A percentile compares a stretch with the other conserved stretches of the same genome.
phyloP scores from a whole-genome alignment of 2,888 invertebrate genomes.

The Stomorhina lunata region DNA sequence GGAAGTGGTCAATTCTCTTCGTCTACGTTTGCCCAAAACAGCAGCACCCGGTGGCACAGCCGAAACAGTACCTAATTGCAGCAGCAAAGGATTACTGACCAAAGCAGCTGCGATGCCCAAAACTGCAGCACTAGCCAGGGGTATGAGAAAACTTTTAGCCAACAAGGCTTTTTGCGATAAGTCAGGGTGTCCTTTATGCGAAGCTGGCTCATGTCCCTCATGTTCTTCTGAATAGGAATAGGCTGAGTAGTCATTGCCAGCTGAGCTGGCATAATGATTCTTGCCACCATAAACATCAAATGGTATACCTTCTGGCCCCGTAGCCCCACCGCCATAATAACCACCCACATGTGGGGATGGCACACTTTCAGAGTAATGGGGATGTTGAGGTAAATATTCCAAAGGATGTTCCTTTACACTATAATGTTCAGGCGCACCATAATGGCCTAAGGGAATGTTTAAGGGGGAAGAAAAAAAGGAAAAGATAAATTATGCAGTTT shows the following conservation, averaged over 20 bases:
- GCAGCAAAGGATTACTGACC: slow-evolving; percentile 87
- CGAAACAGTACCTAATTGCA: slow-evolving; percentile 88
- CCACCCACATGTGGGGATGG: slow-evolving; percentile 44
- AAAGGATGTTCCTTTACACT: slow-evolving; percentile 58
- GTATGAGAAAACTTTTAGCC: slow-evolving; percentile 84
- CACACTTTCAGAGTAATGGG: slow-evolving; percentile 31
- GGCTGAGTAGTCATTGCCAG: slow-evolving; percentile 72
- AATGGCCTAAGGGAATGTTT: slow-evolving; percentile 69
- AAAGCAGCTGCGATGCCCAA: slow-evolving; percentile 90
- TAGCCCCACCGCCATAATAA: slow-evolving; percentile 68
- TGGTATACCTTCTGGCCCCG: slow-evolving; percentile 73
- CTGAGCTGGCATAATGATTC: slow-evolving; percentile 70
- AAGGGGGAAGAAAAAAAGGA: not conserved
- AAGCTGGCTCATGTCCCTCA: slow-evolving; percentile 62
- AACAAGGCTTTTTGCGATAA: slow-evolving; percentile 75
- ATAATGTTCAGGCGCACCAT: slow-evolving; percentile 68
- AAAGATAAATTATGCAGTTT: slow-evolving; percentile 46
- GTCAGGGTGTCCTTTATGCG: slow-evolving; percentile 73
- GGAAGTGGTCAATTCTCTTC: slow-evolving; percentile 50
- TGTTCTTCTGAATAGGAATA: slow-evolving; percentile 69
- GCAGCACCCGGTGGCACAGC: slow-evolving; percentile 79
- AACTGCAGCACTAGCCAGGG: slow-evolving; percentile 89
- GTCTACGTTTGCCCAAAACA: slow-evolving; percentile 74
- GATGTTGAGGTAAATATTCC: slow-evolving; percentile 49
- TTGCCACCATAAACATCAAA: slow-evolving; percentile 75